Conservation (phyloP, 2,888 invertebrate genomes). For the Amblyjoppa fuscipennis region DNA sequence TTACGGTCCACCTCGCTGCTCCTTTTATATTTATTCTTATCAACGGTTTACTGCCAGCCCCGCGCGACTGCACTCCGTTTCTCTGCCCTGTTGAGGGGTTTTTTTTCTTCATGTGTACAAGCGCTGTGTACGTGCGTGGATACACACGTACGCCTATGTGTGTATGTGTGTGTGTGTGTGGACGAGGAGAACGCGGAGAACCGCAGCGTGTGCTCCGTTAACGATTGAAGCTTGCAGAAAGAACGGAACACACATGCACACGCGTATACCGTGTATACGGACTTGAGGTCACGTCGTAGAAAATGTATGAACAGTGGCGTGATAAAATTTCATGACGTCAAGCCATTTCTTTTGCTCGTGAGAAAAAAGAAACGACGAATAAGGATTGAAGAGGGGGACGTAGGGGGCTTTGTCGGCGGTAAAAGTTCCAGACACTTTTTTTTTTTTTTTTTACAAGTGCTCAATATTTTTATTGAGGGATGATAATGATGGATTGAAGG, state of each 20-base stretch:
- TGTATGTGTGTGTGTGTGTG: neutral
- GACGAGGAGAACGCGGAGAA: neutral
- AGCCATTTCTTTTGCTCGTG: slow-evolving; percentile 36
- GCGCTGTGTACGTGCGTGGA: neutral
- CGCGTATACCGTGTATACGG: slow-evolving; percentile 8
- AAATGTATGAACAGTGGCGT: slow-evolving; percentile 51
- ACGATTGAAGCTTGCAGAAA: slow-evolving; percentile 45
- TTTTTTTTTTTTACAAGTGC: neutral
- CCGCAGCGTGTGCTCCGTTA: slow-evolving; percentile 38
- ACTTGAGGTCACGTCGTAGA: slow-evolving; percentile 37
- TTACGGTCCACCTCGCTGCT: slow-evolving; percentile 32
- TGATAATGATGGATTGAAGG: slow-evolving; percentile 7
- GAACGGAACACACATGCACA: slow-evolving; percentile 18
- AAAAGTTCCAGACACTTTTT: neutral
- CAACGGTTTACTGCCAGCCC: slow-evolving; percentile 44
- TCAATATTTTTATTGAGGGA: slow-evolving; percentile 7
- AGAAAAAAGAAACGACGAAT: neutral
- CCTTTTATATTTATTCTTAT: slow-evolving; percentile 49
- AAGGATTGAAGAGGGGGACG: neutral
- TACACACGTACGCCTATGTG: neutral
- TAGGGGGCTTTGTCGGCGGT: neutral
- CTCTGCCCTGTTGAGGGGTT: neutral
- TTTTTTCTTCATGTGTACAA: neutral
- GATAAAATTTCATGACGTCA: slow-evolving; percentile 52
- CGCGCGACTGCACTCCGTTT: slow-evolving; percentile 18